Percentiles rank a stretch among this genome's conserved stretches.
phyloP scores from a whole-genome alignment of 2,888 invertebrate species.

The Fissipunctia ypsillon region DNA sequence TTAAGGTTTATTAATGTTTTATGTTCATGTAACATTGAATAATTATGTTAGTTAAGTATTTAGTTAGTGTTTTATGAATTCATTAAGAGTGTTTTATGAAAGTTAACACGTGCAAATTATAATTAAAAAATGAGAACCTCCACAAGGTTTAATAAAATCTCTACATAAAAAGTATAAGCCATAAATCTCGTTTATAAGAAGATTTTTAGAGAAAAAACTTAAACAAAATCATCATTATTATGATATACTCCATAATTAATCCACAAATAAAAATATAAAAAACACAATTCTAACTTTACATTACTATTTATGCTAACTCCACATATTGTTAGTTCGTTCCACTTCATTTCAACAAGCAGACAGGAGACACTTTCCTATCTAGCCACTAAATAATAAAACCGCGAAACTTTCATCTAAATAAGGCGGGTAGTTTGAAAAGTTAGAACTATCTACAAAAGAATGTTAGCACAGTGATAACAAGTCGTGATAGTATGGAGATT shows the following conservation, averaged over 20 bases:
- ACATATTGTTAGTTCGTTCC: slow-evolving; percentile 1
- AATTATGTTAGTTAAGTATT: not conserved
- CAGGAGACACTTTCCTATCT: slow-evolving; percentile 41
- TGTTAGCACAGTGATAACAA: slow-evolving; percentile 25
- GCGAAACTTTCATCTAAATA: slow-evolving; percentile 51
- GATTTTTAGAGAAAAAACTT: no score
- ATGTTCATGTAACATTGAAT: not conserved
- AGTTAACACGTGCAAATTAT: no score
- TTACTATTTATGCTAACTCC: not conserved
- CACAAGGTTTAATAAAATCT: no score
- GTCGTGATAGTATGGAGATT: not conserved
- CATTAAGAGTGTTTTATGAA: no score
- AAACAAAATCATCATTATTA: no score
- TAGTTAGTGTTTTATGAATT: not conserved
- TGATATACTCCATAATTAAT: no score
- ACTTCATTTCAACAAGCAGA: slow-evolving; percentile 5
- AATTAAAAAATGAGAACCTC: no score
- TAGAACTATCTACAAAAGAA: slow-evolving; percentile 46
- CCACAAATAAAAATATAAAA: no score
- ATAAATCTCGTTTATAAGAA: no score
- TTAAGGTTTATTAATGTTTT: slow-evolving; percentile 2
- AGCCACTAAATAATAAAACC: slow-evolving; percentile 43
- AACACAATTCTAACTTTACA: no score
- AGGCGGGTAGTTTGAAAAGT: slow-evolving; percentile 35
- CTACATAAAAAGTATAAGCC: no score